Base-by-base conservation (phyloP, 2,888 invertebrate genomes). In the Atethmia centrago region DNA sequence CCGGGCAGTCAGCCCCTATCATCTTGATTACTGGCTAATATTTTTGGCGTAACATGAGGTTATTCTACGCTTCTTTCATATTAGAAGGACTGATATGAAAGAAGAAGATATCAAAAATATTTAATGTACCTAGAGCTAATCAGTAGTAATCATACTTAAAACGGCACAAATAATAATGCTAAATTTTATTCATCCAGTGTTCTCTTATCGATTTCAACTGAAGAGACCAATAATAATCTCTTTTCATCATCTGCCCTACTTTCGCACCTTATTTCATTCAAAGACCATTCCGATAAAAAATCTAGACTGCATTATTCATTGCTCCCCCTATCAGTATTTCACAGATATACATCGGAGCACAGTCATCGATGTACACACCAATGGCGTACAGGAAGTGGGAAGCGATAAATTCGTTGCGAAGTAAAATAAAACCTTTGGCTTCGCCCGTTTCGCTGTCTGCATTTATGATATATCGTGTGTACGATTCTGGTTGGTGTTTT, bases 401-500 rank as follows among this genome's bases (percentile, higher is more conserved):
- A 91, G 83, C 92, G 90, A 94, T 93, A 94, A 94, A 94, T 94
- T 91, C 82, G 84, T 85, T 86, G 87, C 88, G 88, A 92, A 93
- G 93, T 93, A 93, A 93, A 93, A 94, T 94, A 94, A 93, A 94
- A 94, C 93, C 91, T 91, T 91, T 89, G 86, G 87, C 77, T 86
- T 86, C 79, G 88, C 80, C 82, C 90, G 93, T 92, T 93, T 84
- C 89, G 89, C 89, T 93, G 93, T 90, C 90, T 90, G 89, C 90
- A 79, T 86, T 92, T 93, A 93, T 93, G 93, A 93, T 92, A 88
- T 91, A 93, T 90, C 76, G 86, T 81, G 67, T 64, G 86, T 80
- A 75, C 75, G 49, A 74, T 79, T 75, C 79, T 81, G 69, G 77
- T 77, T 76, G 65, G 40, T 76, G 51, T 69, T 79, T 79, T 78